phyloP scores from a whole-genome alignment of 2,888 invertebrate species.

The Capitulum mitella region DNA sequence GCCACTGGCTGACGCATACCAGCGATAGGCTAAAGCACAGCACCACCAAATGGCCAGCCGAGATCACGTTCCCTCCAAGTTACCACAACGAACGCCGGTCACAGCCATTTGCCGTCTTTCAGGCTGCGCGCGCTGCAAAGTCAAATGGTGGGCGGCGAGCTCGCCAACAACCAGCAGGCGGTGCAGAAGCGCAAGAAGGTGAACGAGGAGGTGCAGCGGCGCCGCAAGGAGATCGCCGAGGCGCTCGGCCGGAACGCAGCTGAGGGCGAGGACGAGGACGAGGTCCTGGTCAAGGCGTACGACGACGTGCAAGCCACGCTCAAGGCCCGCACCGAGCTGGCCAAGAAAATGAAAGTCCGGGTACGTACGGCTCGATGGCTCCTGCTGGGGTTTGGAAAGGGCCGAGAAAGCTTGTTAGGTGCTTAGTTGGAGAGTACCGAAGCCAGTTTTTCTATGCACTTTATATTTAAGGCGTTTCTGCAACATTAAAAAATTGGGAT shows the following conservation, averaged over 20 bases:
- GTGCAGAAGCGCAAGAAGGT: conserved; percentile 61
- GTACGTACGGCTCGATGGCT: conserved; percentile 44
- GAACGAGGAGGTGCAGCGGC: conserved; percentile 58
- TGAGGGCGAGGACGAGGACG: conserved; percentile 61
- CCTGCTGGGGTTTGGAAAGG: too few species aligned
- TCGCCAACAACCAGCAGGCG: conserved; percentile 61
- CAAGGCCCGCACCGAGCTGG: conserved; percentile 59
- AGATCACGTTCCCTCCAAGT: too few species aligned
- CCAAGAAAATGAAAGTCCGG: conserved; percentile 59
- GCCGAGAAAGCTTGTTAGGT: too few species aligned
- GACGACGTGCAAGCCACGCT: conserved; percentile 70
- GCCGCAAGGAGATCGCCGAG: conserved; percentile 62
- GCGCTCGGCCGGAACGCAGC: conserved; percentile 50
- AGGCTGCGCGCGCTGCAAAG: conserved; percentile 59
- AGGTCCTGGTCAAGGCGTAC: conserved; percentile 62
- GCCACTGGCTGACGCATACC: too few species aligned
- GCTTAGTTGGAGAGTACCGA: too few species aligned
- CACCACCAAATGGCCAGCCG: too few species aligned
- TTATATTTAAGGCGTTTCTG: too few species aligned
- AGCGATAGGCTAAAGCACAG: too few species aligned
- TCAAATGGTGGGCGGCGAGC: conserved; percentile 71
- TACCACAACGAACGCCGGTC: too few species aligned
- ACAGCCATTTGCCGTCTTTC: conserved; percentile 30
- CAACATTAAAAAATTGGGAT: too few species aligned
- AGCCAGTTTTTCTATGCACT: too few species aligned